Evolutionary conservation across 1,140 invertebrate species (phyloP).

Genomic region (Leptoteleia sp.): DNA sequence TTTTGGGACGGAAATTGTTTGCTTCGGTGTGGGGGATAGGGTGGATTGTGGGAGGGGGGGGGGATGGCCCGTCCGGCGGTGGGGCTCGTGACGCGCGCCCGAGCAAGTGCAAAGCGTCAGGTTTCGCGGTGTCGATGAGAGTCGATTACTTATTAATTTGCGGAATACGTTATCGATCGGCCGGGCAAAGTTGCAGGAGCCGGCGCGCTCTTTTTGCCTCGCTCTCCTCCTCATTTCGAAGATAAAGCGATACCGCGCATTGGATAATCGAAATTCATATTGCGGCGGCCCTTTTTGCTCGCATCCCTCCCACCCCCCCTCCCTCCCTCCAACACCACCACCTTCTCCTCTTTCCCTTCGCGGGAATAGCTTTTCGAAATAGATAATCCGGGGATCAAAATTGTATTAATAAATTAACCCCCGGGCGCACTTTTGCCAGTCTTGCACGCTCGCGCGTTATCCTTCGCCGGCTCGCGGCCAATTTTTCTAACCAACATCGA

Average conservation of each 20-base stretch:
- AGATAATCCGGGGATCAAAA: conserved; percentile 15
- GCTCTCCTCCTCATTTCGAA: neutral
- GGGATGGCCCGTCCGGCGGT: conserved; percentile 17
- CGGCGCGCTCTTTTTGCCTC: conserved; percentile 13
- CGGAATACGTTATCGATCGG: conserved; percentile 41
- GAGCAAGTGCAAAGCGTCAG: conserved; percentile 23
- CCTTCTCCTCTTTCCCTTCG: neutral
- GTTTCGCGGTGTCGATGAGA: conserved; percentile 24
- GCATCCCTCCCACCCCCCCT: too few relatives aligned
- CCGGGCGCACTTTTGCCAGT: too few relatives aligned
- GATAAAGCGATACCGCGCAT: conserved; percentile 29
- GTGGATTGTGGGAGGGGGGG: conserved; percentile 22
- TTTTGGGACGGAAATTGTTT: conserved; percentile 54
- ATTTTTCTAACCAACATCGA: too few relatives aligned
- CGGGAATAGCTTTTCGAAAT: conserved; percentile 3
- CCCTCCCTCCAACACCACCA: too few relatives aligned
- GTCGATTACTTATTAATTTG: conserved; percentile 48
- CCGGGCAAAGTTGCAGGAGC: conserved; percentile 1
- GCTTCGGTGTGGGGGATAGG: too few relatives aligned
- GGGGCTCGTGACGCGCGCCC: conserved; percentile 3
- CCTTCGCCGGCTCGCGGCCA: too few relatives aligned
- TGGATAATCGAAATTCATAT: conserved; percentile 34
- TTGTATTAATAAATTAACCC: conserved; percentile 20
- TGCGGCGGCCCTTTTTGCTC: conserved; percentile 11
- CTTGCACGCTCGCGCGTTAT: too few relatives aligned